Conservation (phyloP, 2,113 vertebrate species). For the Tupaia chinensis region DNA sequence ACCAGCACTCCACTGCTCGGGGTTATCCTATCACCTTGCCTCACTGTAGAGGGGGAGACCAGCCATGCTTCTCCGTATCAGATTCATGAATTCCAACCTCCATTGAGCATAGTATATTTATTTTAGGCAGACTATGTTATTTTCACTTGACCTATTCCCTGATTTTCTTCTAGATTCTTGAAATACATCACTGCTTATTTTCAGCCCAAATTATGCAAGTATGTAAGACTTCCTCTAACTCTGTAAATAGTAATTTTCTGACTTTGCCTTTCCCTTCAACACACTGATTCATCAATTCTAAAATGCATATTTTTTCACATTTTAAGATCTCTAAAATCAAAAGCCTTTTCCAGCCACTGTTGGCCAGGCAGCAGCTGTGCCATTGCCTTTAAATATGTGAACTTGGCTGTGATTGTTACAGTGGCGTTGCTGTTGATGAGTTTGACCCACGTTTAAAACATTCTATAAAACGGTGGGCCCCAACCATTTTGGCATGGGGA, state of each 20-base stretch:
- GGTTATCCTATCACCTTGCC: background rate
- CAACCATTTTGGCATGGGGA: no score
- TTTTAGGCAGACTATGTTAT: slow-evolving; percentile 60
- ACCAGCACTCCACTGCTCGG: background rate
- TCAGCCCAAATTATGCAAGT: slow-evolving; percentile 68
- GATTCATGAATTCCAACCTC: background rate
- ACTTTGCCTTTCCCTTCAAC: slow-evolving; percentile 71
- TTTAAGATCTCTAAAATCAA: slow-evolving; percentile 51
- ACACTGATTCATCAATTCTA: slow-evolving; percentile 66
- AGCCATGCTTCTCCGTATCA: background rate
- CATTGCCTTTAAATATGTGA: background rate
- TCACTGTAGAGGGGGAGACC: background rate
- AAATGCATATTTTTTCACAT: slow-evolving; percentile 51
- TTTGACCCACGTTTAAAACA: background rate
- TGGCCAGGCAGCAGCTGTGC: slow-evolving; percentile 43
- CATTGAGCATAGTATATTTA: slow-evolving; percentile 49
- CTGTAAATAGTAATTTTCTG: slow-evolving; percentile 80
- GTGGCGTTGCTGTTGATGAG: background rate
- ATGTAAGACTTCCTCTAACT: slow-evolving; percentile 75
- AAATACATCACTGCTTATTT: slow-evolving; percentile 74
- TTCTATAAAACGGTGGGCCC: no score
- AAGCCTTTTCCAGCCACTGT: background rate
- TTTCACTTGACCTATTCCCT: slow-evolving; percentile 69
- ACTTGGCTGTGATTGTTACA: background rate
- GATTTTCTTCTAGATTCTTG: slow-evolving; percentile 66